These are phyloP conservation scores for Daboia siamensis DNA, from an alignment of 2,113 vertebrate genomes.

Conservation along the genomic window DNA sequence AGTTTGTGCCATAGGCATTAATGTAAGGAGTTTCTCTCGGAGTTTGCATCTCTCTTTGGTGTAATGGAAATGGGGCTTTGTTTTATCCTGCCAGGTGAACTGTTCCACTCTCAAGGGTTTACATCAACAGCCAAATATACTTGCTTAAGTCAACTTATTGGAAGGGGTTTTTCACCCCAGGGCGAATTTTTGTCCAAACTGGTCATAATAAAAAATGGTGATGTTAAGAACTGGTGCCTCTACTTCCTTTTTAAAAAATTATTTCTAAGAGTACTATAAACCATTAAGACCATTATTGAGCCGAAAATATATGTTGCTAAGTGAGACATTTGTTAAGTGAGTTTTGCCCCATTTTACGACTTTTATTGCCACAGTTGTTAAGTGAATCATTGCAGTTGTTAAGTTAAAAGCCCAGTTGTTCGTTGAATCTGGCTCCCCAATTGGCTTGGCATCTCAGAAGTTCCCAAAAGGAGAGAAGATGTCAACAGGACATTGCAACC, in stretches of 20 bases:
- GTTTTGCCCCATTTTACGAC: neutral
- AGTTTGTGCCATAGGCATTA: neutral
- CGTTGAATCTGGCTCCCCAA: neutral
- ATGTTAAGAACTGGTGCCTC: neutral
- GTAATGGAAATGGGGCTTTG: neutral
- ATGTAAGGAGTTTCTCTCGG: neutral
- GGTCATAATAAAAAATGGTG: neutral
- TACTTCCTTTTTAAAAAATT: neutral
- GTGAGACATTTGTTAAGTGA: neutral
- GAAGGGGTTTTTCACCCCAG: neutral
- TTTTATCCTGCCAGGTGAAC: neutral
- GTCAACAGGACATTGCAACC: neutral
- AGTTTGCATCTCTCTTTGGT: neutral
- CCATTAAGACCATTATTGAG: neutral
- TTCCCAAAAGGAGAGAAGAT: neutral
- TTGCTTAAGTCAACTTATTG: neutral
- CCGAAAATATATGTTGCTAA: neutral
- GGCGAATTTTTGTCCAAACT: neutral
- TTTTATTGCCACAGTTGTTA: neutral
- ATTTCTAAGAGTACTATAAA: neutral
- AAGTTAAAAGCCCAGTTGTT: neutral
- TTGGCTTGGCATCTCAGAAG: neutral
- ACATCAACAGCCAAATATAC: neutral
- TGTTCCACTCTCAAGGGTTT: neutral
- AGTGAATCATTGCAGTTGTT: neutral